Conservation (phyloP, 2,113 vertebrate species). For the Hoplias malabaricus region DNA sequence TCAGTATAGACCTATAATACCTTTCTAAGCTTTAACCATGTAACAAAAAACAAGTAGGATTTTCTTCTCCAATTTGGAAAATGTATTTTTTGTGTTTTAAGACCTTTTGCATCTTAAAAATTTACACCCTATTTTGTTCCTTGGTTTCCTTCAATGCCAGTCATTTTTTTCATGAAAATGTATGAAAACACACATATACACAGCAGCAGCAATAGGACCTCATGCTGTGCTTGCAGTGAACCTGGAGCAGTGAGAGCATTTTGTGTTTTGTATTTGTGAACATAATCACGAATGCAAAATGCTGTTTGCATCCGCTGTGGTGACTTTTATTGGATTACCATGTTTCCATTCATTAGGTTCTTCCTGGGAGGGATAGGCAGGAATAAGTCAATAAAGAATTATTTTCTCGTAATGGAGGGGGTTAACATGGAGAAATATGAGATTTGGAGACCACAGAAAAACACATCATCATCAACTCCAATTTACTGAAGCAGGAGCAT, state of each 20-base stretch:
- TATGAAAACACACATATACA: neutral
- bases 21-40: no score
- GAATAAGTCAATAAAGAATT: slow-evolving; percentile 20
- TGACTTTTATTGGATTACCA: slow-evolving; percentile 36
- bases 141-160: no score
- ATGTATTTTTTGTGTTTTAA: no score
- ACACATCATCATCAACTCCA: neutral
- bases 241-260: slow-evolving; percentile 36
- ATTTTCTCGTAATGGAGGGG: neutral
- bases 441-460: neutral
- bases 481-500: neutral
- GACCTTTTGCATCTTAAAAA: no score
- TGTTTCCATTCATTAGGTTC: slow-evolving; percentile 22
- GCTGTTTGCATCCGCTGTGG: slow-evolving; percentile 6
- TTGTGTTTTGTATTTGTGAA: slow-evolving; percentile 36
- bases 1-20: no score
- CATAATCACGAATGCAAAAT: slow-evolving; percentile 41
- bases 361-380: slow-evolving; percentile 12
- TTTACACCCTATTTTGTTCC: no score
- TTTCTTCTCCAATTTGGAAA: no score
- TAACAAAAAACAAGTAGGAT: no score
- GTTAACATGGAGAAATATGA: neutral
- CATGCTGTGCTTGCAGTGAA: neutral
- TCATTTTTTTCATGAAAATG: neutral
- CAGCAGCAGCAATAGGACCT: slow-evolving; percentile 18